A percentile compares a stretch with the other conserved stretches of the same genome.
Conservation (phyloP, 2,113 vertebrate species). For the Diadophis punctatus region DNA sequence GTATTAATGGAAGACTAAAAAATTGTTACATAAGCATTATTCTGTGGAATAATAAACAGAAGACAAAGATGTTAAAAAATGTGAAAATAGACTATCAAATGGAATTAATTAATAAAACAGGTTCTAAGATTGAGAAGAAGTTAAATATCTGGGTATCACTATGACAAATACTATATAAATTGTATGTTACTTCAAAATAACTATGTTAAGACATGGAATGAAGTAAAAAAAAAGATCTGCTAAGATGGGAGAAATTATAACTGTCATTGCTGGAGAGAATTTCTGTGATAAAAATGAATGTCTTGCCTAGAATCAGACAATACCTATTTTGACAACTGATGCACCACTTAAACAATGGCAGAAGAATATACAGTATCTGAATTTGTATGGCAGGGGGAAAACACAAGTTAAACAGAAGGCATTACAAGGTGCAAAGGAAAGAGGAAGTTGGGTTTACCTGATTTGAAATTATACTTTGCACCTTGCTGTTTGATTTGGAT, state of each 20-base stretch:
- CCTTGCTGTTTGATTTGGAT: background rate
- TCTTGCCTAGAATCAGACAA: background rate
- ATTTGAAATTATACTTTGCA: background rate
- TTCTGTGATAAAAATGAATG: background rate
- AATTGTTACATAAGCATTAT: background rate
- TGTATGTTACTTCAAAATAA: background rate
- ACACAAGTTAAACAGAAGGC: background rate
- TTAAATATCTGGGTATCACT: background rate
- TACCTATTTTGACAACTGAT: background rate
- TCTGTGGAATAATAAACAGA: background rate
- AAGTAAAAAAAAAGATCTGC: background rate
- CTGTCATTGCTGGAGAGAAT: background rate
- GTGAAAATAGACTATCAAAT: background rate
- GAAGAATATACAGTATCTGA: background rate
- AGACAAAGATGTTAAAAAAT: background rate
- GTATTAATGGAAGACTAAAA: background rate
- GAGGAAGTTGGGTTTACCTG: background rate
- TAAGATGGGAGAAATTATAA: background rate
- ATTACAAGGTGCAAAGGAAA: background rate
- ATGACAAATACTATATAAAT: background rate
- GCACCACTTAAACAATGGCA: background rate
- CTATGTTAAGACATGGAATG: background rate
- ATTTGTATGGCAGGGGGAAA: background rate
- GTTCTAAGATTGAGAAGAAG: background rate
- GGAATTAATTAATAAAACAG: background rate